Conservation (phyloP, 2,888 invertebrate genomes). For the Beris morrisii region DNA sequence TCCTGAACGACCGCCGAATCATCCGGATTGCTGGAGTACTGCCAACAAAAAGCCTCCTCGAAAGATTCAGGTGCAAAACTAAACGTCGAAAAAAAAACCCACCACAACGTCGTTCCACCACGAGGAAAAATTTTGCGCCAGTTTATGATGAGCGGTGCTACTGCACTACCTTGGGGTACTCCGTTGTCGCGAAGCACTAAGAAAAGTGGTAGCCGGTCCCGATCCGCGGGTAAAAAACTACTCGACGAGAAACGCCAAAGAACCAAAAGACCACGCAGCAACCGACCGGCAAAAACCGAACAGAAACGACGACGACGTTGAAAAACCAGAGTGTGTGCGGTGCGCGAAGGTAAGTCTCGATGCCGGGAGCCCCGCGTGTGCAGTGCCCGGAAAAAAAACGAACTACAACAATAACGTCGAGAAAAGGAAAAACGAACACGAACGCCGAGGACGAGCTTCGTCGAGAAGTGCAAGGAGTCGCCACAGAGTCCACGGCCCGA, state of each 20-base stretch:
- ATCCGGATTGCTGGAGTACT: constrained; percentile 7
- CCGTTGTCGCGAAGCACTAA: constrained; percentile 16
- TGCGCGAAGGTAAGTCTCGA: constrained; percentile 19
- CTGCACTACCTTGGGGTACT: constrained; percentile 30
- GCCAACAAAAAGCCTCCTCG: constrained; percentile 24
- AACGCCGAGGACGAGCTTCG: constrained; percentile 24
- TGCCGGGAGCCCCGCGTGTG: neutral
- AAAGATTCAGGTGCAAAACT: constrained; percentile 1
- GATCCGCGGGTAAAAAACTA: constrained; percentile 7
- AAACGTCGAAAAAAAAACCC: neutral
- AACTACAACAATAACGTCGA: neutral
- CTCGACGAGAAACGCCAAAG: constrained; percentile 14
- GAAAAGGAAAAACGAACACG: constrained; percentile 22
- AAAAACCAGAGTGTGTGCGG: neutral
- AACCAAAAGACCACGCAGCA: neutral
- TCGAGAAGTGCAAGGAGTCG: constrained; percentile 17
- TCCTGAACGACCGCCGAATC: constrained; percentile 3
- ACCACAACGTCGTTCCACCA: neutral
- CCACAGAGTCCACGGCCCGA: constrained; percentile 3
- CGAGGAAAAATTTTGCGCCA: constrained; percentile 29
- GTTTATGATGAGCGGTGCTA: constrained; percentile 32
- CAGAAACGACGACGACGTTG: no score
- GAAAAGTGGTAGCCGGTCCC: constrained; percentile 4
- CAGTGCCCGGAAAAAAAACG: constrained; percentile 1
- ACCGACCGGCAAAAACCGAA: no score